Conservation (phyloP, 2,113 vertebrate species). For the Balaeniceps rex region DNA sequence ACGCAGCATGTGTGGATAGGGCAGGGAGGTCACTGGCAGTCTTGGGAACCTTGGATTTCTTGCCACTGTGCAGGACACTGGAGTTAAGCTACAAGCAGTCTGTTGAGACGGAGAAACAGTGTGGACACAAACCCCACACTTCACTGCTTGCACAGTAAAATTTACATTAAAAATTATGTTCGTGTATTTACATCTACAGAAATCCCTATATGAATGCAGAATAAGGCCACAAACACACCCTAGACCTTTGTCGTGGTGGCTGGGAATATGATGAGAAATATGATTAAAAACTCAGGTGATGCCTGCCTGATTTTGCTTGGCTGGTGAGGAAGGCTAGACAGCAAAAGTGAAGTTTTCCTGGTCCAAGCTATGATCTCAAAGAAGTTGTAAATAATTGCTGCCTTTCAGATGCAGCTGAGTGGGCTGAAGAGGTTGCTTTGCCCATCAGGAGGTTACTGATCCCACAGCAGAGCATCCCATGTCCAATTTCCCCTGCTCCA, state of each 20-base stretch:
- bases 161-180: neutral
- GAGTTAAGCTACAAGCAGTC: neutral
- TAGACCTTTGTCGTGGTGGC: neutral
- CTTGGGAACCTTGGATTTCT: neutral
- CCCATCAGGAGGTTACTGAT: neutral
- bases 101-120: neutral
- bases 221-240: neutral
- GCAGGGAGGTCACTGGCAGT: neutral
- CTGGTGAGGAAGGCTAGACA: neutral
- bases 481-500: neutral
- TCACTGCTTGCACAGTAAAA: neutral
- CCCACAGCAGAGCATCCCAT: neutral
- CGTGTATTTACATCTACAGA: neutral
- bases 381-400: neutral
- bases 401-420: neutral
- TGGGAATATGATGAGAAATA: neutral
- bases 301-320: neutral
- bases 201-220: neutral
- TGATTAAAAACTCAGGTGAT: neutral
- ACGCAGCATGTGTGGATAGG: neutral
- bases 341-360: neutral
- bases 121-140: neutral
- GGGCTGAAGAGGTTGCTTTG: neutral
- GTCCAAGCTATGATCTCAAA: neutral
- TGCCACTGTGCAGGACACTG: neutral